These are phyloP conservation scores for Drosophila subpulchrella DNA, from an alignment of 1,140 invertebrate genomes.

Conservation along the genomic window DNA sequence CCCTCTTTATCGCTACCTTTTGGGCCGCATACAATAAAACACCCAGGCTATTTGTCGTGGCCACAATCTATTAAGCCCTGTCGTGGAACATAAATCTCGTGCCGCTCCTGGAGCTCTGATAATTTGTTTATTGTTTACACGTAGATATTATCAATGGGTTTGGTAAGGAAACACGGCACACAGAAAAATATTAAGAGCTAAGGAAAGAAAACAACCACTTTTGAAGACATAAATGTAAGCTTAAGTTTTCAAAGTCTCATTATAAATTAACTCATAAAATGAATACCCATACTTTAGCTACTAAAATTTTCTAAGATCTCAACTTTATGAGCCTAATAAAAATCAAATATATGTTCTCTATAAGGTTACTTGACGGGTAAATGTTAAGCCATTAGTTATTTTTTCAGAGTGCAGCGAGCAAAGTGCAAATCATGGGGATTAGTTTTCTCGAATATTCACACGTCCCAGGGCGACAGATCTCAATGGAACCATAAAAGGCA, in stretches of 20 bases:
- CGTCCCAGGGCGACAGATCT: constrained; percentile 42
- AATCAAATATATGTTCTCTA: too few species aligned
- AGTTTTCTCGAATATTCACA: constrained; percentile 62
- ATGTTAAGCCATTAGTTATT: not conserved
- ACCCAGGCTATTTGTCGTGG: constrained; percentile 49
- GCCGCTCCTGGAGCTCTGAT: constrained; percentile 18
- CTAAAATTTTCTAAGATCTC: too few species aligned
- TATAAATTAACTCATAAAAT: too few species aligned
- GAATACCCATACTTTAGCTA: too few species aligned
- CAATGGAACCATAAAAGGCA: constrained; percentile 49
- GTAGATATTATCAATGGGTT: constrained; percentile 22
- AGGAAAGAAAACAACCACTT: not conserved
- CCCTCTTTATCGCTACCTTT: constrained; percentile 46
- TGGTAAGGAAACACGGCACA: not conserved
- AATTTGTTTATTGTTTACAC: constrained; percentile 61
- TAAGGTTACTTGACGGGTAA: too few species aligned
- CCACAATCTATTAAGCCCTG: constrained; percentile 35
- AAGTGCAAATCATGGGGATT: constrained; percentile 65
- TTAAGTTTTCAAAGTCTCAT: not conserved
- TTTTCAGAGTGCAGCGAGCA: constrained; percentile 12
- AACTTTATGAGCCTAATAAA: too few species aligned
- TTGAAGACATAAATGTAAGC: too few species aligned
- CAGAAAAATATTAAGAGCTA: not conserved
- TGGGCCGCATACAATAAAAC: constrained; percentile 16
- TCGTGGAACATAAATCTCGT: constrained; percentile 46